Conservation (phyloP, 2,797 vertebrate species). For the Aplochiton taeniatus region DNA sequence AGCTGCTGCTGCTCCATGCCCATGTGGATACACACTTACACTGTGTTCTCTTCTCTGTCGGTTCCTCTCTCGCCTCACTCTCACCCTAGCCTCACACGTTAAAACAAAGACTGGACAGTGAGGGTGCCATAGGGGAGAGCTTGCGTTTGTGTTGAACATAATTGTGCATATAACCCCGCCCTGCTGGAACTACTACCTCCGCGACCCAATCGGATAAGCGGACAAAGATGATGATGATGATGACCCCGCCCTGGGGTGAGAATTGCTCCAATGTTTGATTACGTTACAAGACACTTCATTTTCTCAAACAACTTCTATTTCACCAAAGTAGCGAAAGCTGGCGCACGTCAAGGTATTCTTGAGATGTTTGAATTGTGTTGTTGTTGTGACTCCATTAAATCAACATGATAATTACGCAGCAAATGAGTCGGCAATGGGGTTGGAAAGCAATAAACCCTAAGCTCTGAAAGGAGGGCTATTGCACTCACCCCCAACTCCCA, state of each 20-base stretch:
- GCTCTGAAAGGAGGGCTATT: constrained; percentile 1
- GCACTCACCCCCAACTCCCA: not conserved
- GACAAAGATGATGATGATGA: no score
- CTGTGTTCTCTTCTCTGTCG: not conserved
- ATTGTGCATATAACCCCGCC: not conserved
- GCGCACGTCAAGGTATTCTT: not conserved
- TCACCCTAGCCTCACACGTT: not conserved
- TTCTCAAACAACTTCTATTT: no score
- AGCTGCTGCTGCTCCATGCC: constrained; percentile 7
- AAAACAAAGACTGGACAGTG: no score
- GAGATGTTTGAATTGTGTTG: constrained; percentile 1
- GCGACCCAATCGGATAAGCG: no score
- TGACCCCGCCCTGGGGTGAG: not conserved
- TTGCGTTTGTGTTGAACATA: constrained; percentile 11
- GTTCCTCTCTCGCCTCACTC: not conserved
- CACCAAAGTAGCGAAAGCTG: not conserved
- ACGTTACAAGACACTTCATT: constrained; percentile 3
- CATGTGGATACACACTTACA: not conserved
- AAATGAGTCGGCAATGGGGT: constrained; percentile 15
- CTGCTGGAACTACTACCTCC: no score
- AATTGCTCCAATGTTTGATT: constrained; percentile 17
- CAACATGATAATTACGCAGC: constrained; percentile 8
- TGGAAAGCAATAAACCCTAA: constrained; percentile 8
- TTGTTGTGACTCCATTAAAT: constrained; percentile 3
- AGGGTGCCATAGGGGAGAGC: not conserved